These are phyloP conservation scores for Andrena bucephala DNA, from an alignment of 2,888 invertebrate species.

Conservation along the genomic window DNA sequence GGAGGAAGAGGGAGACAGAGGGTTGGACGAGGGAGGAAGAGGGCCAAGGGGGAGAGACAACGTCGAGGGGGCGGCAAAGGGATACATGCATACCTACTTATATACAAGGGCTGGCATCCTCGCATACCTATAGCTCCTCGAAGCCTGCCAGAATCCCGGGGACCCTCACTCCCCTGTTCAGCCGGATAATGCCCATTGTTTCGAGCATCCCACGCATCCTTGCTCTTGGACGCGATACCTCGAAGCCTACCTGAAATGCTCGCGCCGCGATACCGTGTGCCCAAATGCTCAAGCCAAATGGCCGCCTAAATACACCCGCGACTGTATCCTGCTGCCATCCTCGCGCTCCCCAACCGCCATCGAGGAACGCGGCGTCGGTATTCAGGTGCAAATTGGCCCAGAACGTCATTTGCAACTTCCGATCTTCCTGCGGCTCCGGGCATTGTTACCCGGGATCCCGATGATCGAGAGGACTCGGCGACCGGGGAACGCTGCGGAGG, in stretches of 20 bases:
- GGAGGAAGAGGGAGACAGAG: too few relatives aligned
- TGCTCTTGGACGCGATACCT: constrained; percentile 66
- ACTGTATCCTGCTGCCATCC: constrained; percentile 39
- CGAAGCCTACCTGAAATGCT: constrained; percentile 66
- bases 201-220: constrained; percentile 76
- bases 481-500: not conserved
- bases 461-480: not conserved
- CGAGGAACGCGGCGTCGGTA: constrained; percentile 39
- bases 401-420: constrained; percentile 64
- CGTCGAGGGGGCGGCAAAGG: constrained; percentile 26
- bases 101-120: constrained; percentile 22
- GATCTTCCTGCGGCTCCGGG: constrained; percentile 35
- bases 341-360: constrained; percentile 1
- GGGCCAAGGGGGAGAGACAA: constrained; percentile 18
- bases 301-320: constrained; percentile 61
- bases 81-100: constrained; percentile 19
- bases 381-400: constrained; percentile 70
- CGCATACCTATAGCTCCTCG: constrained; percentile 72
- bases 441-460: constrained; percentile 15
- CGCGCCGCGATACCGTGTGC: constrained; percentile 63
- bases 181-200: constrained; percentile 77
- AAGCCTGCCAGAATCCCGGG: constrained; percentile 60
- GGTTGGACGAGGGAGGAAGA: not conserved
- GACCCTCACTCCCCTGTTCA: constrained; percentile 50
- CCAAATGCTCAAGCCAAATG: constrained; percentile 66